Base-by-base conservation (phyloP, 2,888 invertebrate genomes). In the Liodrosophila aerea region DNA sequence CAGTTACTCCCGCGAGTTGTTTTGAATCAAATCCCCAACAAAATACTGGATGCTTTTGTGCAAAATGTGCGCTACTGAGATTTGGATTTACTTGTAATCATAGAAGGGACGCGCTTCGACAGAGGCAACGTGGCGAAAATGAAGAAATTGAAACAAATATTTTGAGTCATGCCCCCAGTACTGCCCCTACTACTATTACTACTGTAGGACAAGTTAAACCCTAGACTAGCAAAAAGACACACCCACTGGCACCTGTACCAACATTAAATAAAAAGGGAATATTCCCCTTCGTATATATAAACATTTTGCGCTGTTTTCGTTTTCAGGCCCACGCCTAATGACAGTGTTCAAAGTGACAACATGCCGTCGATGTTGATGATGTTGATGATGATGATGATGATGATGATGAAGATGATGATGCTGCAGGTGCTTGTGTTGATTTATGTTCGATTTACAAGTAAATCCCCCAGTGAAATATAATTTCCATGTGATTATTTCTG, bases 381-480 rank as follows among this genome's bases (percentile, higher is more conserved):
- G 16, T 18, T 18, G n/a, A 43, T 15, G 33, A 66, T 64, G 64
- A 74, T n/a, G 16, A 68, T 41, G 39, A 39, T n/a, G 16, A 39
- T 18, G n/a, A 43, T 15, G 33, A 66, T 64, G 64, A 74, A 7
- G 16, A 68, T 41, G 56, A 61, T 66, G 63, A 70, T 69, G 61
- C 59, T 60, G 78, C 22, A 73, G 39, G 44, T 18, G 18, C 40
- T 40, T 73, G 51, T 64, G 54, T 68, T 78, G 85, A 85, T 85
- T 78, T 78, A 80, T 72, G 64, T 72, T 64, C 77, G 72, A 81
- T 76, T 81, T 84, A 84, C 82, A 84, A 67, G 69, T 56, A 74
- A 81, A 74, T 86, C 77, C 68, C 51, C 50, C 33, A 62, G 53
- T 72, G 82, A 81, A 84, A 81, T 86, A 86, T 86, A 81, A 84